These are phyloP conservation scores for Felis chaus DNA, from an alignment of 2,113 vertebrate species.

Conservation along the genomic window DNA sequence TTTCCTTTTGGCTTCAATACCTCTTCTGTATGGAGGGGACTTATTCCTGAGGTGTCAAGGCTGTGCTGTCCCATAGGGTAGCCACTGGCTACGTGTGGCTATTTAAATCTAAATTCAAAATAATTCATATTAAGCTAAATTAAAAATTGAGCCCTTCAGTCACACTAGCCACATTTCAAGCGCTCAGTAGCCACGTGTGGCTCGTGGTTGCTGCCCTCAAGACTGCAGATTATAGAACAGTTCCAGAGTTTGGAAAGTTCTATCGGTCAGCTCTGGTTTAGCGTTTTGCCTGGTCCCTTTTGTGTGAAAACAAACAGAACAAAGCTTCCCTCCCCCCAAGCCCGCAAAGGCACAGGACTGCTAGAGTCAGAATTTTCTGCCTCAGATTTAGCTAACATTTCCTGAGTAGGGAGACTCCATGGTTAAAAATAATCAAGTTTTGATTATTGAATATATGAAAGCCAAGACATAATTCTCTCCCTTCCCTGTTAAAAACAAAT, in stretches of 20 bases:
- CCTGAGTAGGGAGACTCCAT: background rate
- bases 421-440: background rate
- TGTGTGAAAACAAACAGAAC: background rate
- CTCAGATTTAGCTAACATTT: background rate
- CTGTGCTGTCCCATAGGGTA: background rate
- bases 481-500: background rate
- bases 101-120: background rate
- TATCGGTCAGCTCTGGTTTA: background rate
- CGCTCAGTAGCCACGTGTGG: background rate
- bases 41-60: background rate
- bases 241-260: background rate
- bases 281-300: background rate
- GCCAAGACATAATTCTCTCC: background rate
- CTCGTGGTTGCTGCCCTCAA: background rate
- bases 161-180: background rate
- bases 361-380: background rate
- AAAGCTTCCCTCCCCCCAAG: background rate
- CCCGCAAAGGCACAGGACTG: background rate
- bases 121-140: background rate
- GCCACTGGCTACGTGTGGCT: rapidly evolving
- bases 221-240: too few relatives aligned
- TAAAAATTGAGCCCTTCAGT: background rate
- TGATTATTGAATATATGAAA: background rate
- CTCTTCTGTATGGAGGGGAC: rapidly evolving
- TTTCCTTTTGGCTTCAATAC: background rate